phyloP scores from a whole-genome alignment of 2,113 vertebrate genomes.

The Odontophorus gujanensis region DNA sequence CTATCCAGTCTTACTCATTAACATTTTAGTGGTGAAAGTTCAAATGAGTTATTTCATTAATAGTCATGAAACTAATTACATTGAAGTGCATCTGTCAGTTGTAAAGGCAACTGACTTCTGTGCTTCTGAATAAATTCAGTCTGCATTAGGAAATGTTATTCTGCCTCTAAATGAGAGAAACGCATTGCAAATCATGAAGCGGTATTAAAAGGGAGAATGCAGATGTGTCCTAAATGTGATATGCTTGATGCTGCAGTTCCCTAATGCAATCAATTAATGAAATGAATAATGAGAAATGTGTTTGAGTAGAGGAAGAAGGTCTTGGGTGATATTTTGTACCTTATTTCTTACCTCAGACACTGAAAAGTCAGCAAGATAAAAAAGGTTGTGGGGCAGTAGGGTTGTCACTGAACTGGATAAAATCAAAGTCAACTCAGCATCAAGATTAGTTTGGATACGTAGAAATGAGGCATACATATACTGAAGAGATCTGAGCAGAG shows the following conservation, averaged over 20 bases:
- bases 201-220: slow-evolving; percentile 8
- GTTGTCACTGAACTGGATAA: background rate
- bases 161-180: slow-evolving; percentile 38
- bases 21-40: slow-evolving; percentile 73
- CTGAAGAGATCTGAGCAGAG: background rate
- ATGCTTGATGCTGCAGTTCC: background rate
- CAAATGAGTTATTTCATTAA: slow-evolving; percentile 74
- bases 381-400: background rate
- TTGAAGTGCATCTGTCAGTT: slow-evolving; percentile 39
- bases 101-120: slow-evolving; percentile 35
- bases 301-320: background rate
- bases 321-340: background rate
- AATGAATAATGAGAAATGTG: slow-evolving; percentile 16
- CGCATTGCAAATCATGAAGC: slow-evolving; percentile 36
- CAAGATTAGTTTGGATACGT: background rate
- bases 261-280: slow-evolving; percentile 20
- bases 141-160: slow-evolving; percentile 7
- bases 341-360: background rate
- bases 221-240: slow-evolving; percentile 10
- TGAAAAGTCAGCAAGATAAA: background rate
- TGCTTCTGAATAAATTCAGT: slow-evolving; percentile 57
- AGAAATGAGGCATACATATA: background rate
- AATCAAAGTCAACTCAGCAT: background rate
- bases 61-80: slow-evolving; percentile 72
- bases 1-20: slow-evolving; percentile 60